Base-by-base conservation (phyloP, 2,113 vertebrate species). In the Muscicapa adusta region DNA sequence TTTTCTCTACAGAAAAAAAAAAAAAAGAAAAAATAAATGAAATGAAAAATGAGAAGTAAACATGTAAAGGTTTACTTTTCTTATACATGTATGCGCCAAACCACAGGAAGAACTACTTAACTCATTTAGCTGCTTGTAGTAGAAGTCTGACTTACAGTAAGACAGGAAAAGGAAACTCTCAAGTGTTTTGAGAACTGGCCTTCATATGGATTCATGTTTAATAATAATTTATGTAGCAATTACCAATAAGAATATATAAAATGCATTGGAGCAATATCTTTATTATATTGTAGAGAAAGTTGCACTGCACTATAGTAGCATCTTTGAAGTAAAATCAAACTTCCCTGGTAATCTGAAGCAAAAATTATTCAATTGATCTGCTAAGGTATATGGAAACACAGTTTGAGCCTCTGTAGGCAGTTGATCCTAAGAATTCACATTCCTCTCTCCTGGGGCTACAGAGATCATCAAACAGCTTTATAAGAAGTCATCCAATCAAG, bases 21-120 rank as follows among this genome's bases (percentile, higher is more conserved):
- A 17, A 28, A 34, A n/a, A 40, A 6, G 8, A 18, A 51, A 60
- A 60, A 18, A 12, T 0, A 68, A 60, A 18, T 18, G 0, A 68
- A n/a, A 33, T 26, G 1, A 53, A 81, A 90, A 77, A 85, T 42
- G 17, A 48, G n/a, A 74, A 45, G 12, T 36, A 40, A 90, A 60
- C 7, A 1, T 60, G 10, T 68, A 6, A 72, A 47, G 4, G 51
- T 42, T 53, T 85, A 20, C 26, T 65, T 83, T 28, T 67, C 15
- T 40, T 73, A 18, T 9, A 42, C 31, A 33, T 40, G 2, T 86
- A 31, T 77, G 51, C 2, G 1, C 12, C 26, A 33, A 5, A 33
- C 38, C 71, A 33, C 33, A 84, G 43, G 31, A 34, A 51, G 40
- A 80, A 5, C 58, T 60, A 16, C 20, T 47, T 67, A 36, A 75